phyloP scores from a whole-genome alignment of 2,888 invertebrate genomes.

The Aleiodes leptofemur region DNA sequence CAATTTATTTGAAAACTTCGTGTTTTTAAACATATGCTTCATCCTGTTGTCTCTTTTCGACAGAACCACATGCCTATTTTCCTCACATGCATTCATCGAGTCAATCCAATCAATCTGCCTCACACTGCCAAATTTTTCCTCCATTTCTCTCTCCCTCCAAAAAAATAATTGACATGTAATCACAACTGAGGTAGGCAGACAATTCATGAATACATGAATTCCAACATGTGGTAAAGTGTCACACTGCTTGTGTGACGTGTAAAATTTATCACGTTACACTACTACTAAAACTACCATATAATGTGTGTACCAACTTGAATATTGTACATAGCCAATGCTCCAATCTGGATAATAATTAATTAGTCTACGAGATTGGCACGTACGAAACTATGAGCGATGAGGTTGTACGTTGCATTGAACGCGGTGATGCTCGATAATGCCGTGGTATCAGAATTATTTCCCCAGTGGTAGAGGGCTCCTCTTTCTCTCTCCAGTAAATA shows the following conservation, averaged over 20 bases:
- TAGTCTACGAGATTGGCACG: slow-evolving; percentile 43
- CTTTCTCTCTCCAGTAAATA: neutral
- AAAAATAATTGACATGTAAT: no score
- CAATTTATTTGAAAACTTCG: no score
- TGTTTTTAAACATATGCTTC: no score
- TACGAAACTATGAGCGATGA: slow-evolving; percentile 43
- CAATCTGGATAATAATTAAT: slow-evolving; percentile 48
- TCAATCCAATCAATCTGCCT: no score
- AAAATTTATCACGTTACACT: slow-evolving; percentile 26
- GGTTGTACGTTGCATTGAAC: neutral
- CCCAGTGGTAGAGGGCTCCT: neutral
- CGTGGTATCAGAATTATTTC: slow-evolving; percentile 33
- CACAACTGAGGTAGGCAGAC: neutral
- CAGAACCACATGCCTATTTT: no score
- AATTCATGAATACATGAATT: no score
- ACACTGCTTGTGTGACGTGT: slow-evolving; percentile 2
- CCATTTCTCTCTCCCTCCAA: no score
- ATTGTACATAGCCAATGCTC: slow-evolving; percentile 2
- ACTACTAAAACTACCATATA: neutral
- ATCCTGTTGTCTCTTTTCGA: no score
- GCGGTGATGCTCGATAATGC: slow-evolving; percentile 6
- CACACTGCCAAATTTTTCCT: no score
- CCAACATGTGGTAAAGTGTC: slow-evolving; percentile 4
- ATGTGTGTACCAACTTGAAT: neutral
- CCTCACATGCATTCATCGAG: no score